Base-by-base conservation (phyloP, 2,888 invertebrate species). In the Philonicus albiceps region DNA sequence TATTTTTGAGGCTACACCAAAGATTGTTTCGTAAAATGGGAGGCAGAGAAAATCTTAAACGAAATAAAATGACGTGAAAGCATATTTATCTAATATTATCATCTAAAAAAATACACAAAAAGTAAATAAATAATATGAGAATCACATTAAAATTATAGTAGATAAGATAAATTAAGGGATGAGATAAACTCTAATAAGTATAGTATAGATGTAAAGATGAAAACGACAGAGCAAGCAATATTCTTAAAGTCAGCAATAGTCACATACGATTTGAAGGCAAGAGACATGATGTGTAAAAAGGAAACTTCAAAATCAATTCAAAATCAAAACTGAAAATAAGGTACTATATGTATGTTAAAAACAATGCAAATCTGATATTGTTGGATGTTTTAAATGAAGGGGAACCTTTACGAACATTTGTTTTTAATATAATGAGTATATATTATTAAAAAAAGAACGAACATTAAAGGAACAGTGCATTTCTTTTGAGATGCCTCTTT, bases 401-500 rank as follows among this genome's bases (percentile, higher is more conserved):
- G 37, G 34, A 84, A 84, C 73, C 72, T 84, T 84, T 84, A 86
- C 55, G 27, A 86, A 75, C 72, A 85, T 84, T 84, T 84, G 84
- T 84, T 84, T 84, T 84, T 84, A 84, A 72, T 78, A 80, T 86
- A 86, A 27, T 72, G 30, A 64, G 43, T 86, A 80, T 76, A 86
- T 55, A 76, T 85, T 78, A 86, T 40, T 85, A 86, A 85, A 86
- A 85, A 53, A 85, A 88, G 85, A 83, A 86, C 87, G 85, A 87
- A 86, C 84, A 84, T 84, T 84, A 84, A 73, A 84, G 73, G 43
- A 84, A 73, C 84, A 73, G 72, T 88, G 88, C 89, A 89, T 89
- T 89, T 89, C 89, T 89, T 89, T 89, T 89, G 89, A 89, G 88
- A 89, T 89, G 89, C 88, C 88, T 88, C 89, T 89, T 89, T 89